Evolutionary conservation across 1,140 invertebrate species (phyloP).

Genomic region (Leptonema lineaticorne): DNA sequence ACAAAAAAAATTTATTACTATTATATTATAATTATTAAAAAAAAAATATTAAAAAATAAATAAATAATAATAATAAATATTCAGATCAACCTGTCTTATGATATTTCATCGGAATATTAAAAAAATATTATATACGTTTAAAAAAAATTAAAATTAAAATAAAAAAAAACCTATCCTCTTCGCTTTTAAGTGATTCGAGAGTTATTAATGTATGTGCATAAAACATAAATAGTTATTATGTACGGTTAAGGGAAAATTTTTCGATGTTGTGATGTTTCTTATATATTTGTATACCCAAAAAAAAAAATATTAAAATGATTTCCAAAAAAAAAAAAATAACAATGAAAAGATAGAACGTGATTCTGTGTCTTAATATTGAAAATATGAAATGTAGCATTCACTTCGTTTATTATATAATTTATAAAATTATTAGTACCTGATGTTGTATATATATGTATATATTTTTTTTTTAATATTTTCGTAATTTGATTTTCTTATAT

Average conservation of each 20-base stretch:
- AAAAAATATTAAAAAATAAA: neutral
- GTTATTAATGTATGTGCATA: neutral
- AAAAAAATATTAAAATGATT: too few species aligned
- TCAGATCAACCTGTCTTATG: slow-evolving; percentile 25
- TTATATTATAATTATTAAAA: neutral
- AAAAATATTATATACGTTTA: too few species aligned
- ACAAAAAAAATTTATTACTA: too few species aligned
- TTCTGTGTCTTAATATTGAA: slow-evolving; percentile 24
- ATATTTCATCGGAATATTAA: slow-evolving; percentile 21
- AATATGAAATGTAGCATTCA: slow-evolving; percentile 8
- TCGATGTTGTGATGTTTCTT: slow-evolving; percentile 35
- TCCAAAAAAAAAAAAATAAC: too few species aligned
- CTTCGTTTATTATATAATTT: too few species aligned
- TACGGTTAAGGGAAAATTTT: slow-evolving; percentile 11
- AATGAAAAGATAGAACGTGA: slow-evolving; percentile 19
- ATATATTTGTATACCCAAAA: slow-evolving; percentile 30
- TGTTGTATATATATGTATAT: too few species aligned
- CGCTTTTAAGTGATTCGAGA: slow-evolving; percentile 11
- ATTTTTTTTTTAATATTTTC: too few species aligned
- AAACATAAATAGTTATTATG: neutral
- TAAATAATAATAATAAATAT: slow-evolving; percentile 9
- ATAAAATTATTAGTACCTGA: too few species aligned
- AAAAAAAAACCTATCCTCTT: neutral
- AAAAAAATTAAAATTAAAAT: too few species aligned
- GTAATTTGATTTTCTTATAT: too few species aligned